Conservation (phyloP, 2,888 invertebrate genomes). For the Andrena praecox region DNA sequence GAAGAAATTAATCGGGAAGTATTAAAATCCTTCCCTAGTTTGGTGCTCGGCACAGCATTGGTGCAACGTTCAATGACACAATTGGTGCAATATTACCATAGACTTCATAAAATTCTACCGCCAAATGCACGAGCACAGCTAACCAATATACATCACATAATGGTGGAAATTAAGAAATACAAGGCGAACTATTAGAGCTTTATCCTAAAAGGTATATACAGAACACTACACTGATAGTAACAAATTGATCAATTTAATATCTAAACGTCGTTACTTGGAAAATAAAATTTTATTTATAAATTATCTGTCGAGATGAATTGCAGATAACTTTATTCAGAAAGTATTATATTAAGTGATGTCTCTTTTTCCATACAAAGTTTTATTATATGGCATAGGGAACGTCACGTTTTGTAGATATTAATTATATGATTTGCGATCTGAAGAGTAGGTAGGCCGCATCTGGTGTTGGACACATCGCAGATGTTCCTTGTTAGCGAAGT, state of each 20-base stretch:
- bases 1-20: slow-evolving; percentile 98
- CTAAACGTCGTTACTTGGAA: neutral
- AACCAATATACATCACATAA: slow-evolving; percentile 98
- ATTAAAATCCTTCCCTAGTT: slow-evolving; percentile 97
- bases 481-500: neutral
- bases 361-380: neutral
- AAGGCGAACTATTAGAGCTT: slow-evolving; percentile 94
- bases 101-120: slow-evolving; percentile 97
- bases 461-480: too few relatives aligned
- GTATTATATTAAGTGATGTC: neutral
- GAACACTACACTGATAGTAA: too few relatives aligned
- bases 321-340: slow-evolving; percentile 29
- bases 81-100: slow-evolving; percentile 98
- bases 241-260: neutral
- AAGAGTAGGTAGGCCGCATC: too few relatives aligned
- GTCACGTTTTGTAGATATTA: too few relatives aligned
- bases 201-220: too few relatives aligned
- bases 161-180: slow-evolving; percentile 99
- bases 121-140: slow-evolving; percentile 94
- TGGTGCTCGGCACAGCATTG: slow-evolving; percentile 97
- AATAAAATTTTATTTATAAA: slow-evolving; percentile 21
- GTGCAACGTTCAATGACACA: slow-evolving; percentile 97
- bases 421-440: too few relatives aligned
- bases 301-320: neutral
- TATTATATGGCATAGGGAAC: too few relatives aligned